These are phyloP conservation scores for Blastomussa wellsi DNA, from an alignment of 92 coral and sea anemone genomes.

Conservation along the genomic window DNA sequence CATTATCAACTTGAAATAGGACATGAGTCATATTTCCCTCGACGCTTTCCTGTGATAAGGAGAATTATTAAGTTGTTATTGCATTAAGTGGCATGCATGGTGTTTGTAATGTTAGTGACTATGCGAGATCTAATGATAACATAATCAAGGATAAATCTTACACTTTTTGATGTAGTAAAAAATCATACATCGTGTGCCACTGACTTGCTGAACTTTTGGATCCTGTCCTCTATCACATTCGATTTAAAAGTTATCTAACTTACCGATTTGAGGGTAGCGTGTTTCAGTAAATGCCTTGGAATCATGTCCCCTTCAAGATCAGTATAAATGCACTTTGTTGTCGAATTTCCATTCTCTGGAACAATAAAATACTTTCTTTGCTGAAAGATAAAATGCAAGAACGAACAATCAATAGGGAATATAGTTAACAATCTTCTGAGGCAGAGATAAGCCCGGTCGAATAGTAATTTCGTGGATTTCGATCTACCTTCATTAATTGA, in stretches of 20 bases:
- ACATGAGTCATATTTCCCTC: constrained; percentile 38
- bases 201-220: not conserved
- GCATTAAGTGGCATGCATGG: not conserved
- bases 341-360: constrained; percentile 47
- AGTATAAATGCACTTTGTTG: constrained; percentile 51
- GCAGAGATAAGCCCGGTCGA: not conserved
- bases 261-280: constrained; percentile 53
- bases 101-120: not conserved
- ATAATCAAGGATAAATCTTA: not conserved
- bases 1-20: constrained; percentile 45
- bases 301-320: constrained; percentile 54
- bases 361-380: constrained; percentile 42
- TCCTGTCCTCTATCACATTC: not conserved
- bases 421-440: not conserved
- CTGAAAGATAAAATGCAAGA: constrained; percentile 7
- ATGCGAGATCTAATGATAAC: not conserved
- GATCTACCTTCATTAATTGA: not conserved
- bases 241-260: not conserved
- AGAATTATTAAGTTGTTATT: not conserved
- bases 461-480: not conserved
- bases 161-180: not conserved
- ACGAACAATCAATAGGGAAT: not conserved
- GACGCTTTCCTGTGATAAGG: constrained; percentile 37
- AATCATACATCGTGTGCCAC: not conserved
- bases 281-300: constrained; percentile 49